phyloP scores from a whole-genome alignment of 2,797 vertebrate genomes.

The Acipenser ruthenus region DNA sequence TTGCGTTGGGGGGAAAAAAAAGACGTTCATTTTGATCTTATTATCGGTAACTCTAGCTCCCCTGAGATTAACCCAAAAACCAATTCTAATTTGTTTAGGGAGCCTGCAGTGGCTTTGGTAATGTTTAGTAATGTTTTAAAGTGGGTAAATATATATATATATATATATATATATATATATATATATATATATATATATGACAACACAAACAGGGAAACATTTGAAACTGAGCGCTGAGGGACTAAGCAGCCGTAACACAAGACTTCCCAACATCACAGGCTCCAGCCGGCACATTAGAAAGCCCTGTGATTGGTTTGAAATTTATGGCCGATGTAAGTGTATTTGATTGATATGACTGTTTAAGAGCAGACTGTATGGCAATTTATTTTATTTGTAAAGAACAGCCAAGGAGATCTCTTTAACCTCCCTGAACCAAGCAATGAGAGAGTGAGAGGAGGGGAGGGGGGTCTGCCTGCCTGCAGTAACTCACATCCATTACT shows the following conservation, averaged over 20 bases:
- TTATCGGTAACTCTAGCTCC: conserved; percentile 75
- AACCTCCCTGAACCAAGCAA: conserved; percentile 24
- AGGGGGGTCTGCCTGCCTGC: not conserved
- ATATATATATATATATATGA: conserved; percentile 35
- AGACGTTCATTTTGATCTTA: conserved; percentile 52
- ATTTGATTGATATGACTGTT: conserved; percentile 77
- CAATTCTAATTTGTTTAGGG: conserved; percentile 72
- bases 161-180: no score
- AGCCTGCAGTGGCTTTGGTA: conserved; percentile 58
- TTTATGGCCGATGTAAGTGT: conserved; percentile 74
- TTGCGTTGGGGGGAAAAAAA: no score
- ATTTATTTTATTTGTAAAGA: conserved; percentile 61
- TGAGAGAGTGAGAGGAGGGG: not conserved
- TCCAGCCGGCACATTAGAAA: conserved; percentile 41
- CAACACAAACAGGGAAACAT: conserved; percentile 38
- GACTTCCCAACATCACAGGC: conserved; percentile 16
- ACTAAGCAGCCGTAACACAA: conserved; percentile 20
- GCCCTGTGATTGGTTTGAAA: conserved; percentile 52
- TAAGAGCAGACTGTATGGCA: conserved; percentile 59
- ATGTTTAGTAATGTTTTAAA: conserved; percentile 54
- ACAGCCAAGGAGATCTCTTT: conserved; percentile 35
- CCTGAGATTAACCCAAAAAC: conserved; percentile 56
- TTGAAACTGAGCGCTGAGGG: conserved; percentile 26
- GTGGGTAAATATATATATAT: conserved; percentile 28
- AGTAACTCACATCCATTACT: not conserved